Base-by-base conservation (phyloP, 2,113 vertebrate species). In the Ifrita kowaldi region DNA sequence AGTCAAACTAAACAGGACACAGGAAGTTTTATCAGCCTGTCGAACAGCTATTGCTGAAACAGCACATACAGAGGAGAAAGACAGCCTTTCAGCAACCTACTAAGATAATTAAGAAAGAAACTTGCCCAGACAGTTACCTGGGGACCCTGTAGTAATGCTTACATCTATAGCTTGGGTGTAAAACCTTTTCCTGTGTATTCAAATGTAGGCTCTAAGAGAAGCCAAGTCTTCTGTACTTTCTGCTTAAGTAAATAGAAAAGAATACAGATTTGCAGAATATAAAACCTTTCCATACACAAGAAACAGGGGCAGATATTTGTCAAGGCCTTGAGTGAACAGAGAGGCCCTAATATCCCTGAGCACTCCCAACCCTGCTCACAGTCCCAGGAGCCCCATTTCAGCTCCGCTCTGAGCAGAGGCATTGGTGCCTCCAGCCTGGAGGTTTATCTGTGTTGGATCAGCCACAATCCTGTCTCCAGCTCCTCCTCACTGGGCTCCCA, bases 371-470 rank as follows among this genome's bases (percentile, higher is more conserved):
- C 7, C 5, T 46, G 8, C 26, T 50, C 7, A 5, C 10, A 18
- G 6, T 20, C 3, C 30, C 39, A 50, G 26, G 10, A 77, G 6
- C 7, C 8, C 33, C 24, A 22, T 24, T 65, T 53, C 32, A 62
- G 30, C 28, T 53, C 28, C 46, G 7, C 5, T n/a, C 16, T 37
- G 32, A 42, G 28, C 30, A 55, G 35, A 16, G 19, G 3, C 21
- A 3, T 30, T 22, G 32, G 18, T 53, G 32, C 9, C 20, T 53
- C 24, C 24, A 49, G 37, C 2, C 17, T 28, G 32, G 33, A 4
- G 3, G 3, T 39, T 41, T 16, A 16, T 42, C 39, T 27, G 0
- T 0, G 0, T 4, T 20, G 13, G 21, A 21, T n/a, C 55, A 33
- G n/a, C 23, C 47, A 46, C 46, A 50, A 21, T 10, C 24, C 32